These are phyloP conservation scores for Sylvicola cinctus DNA, from an alignment of 2,888 invertebrate genomes.

Conservation along the genomic window DNA sequence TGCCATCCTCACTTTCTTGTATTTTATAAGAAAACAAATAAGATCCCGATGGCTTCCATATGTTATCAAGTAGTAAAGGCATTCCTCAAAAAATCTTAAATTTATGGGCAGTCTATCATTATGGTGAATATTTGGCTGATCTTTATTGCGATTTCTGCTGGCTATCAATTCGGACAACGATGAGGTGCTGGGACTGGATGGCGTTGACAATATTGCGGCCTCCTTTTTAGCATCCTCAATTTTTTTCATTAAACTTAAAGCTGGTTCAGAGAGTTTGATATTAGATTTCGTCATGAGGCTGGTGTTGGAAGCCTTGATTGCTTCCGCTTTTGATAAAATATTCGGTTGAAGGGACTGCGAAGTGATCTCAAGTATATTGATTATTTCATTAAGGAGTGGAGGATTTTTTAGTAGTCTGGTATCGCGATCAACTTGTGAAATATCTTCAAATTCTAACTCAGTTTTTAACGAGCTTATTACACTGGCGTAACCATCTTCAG, in stretches of 20 bases:
- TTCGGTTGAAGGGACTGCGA: conserved; percentile 24
- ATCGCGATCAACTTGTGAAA: background rate
- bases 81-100: conserved; percentile 50
- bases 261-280: conserved; percentile 32
- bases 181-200: too few species aligned
- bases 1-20: conserved; percentile 46
- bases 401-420: conserved; percentile 38
- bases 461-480: conserved; percentile 8
- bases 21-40: conserved; percentile 53
- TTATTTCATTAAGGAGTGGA: conserved; percentile 45
- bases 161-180: too few species aligned
- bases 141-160: too few species aligned
- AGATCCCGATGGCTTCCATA: conserved; percentile 60
- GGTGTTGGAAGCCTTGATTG: conserved; percentile 15
- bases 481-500: conserved; percentile 13
- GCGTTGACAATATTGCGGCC: too few species aligned
- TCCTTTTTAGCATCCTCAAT: conserved; percentile 31
- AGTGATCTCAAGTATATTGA: conserved; percentile 43
- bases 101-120: conserved; percentile 25
- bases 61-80: conserved; percentile 56
- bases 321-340: conserved; percentile 18
- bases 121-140: conserved; percentile 21
- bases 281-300: conserved; percentile 29
- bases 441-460: conserved; percentile 6
- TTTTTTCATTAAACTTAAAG: conserved; percentile 36